phyloP scores from a whole-genome alignment of 53 echinoderm and acorn worm genomes.

The Apostichopus leukothele region DNA sequence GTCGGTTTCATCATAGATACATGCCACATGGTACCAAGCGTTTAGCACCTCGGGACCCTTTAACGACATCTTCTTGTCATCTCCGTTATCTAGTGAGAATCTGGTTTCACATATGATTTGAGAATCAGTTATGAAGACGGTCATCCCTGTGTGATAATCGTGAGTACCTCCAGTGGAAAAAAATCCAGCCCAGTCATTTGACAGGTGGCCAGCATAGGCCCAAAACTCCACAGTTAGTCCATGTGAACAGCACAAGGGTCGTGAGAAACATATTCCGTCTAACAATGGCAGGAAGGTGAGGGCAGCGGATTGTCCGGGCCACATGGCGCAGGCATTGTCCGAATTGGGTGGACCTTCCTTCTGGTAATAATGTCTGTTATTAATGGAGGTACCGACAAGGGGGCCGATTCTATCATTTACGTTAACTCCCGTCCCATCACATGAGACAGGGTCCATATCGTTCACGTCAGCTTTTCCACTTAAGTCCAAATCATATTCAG shows the following conservation, averaged over 20 bases:
- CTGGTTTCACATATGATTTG: not conserved
- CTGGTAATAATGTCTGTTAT: conserved; percentile 15
- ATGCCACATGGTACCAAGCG: not conserved
- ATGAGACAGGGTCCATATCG: conserved; percentile 32
- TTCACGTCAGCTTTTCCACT: not conserved
- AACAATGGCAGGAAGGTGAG: not conserved
- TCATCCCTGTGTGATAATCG: not conserved
- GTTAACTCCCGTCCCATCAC: not conserved
- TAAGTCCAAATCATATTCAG: conserved; percentile 12
- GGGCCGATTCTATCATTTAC: not conserved
- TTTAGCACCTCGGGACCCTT: not conserved
- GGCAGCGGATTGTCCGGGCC: not conserved
- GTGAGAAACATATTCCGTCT: conserved; percentile 5
- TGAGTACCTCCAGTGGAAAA: not conserved
- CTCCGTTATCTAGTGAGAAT: not conserved
- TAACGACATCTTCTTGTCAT: not conserved
- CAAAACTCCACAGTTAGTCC: conserved; percentile 26
- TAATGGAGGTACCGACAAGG: not conserved
- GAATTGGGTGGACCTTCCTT: conserved; percentile 23
- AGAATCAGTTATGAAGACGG: not conserved
- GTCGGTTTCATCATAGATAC: not conserved
- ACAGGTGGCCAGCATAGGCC: not conserved
- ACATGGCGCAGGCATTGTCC: conserved; percentile 7
- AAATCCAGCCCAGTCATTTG: not conserved
- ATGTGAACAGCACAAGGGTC: conserved; percentile 3